Evolutionary conservation across 2,888 invertebrate genomes (phyloP), one percentile per base, ranked within the genome.

Genomic region (Eurytoma adleriae): DNA sequence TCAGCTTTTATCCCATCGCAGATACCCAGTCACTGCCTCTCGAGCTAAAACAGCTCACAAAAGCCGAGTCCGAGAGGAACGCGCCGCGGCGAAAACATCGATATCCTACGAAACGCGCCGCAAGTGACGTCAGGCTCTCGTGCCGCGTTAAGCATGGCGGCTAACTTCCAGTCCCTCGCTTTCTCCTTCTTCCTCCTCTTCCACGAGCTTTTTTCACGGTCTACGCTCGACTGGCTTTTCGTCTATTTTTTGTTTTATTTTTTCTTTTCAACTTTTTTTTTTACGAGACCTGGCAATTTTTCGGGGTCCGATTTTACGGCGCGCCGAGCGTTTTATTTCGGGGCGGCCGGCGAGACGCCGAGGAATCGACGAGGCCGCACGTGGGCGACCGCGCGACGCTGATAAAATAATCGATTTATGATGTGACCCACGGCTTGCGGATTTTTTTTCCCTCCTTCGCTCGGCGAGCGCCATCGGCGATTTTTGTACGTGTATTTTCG

Each of bases 341-440:
- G 14, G 10, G 18, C 12, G 56, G 20, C n/a, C n/a, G n/a, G 14
- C 14, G 24, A 48, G 4, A 20, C 24, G 18, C n/a, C 4, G 18
- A 10, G 30, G 27, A 20, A 40, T 10, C 40, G 40, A 40, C 40
- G 40, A 40, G 40, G 18, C 20, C 57, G 16, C 18, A 57, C 3
- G 18, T 57, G 20, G 4, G 10, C 57, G 20, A n/a, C 14, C 54
- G 62, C 62, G 62, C 20, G 61, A 40, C 24, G 24, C 14, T 67
- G 78, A 64, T 71, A 67, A 71, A 59, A 67, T 66, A 78, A 78
- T 78, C 66, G 71, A 78, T 78, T 71, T 71, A 30, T 66, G 50
- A 70, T 71, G 71, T 50, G 48, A 3, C 48, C 3, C 20, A 24
- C 20, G 52, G 68, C 27, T 40, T 48, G 52, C 7, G 24, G 52